Evolutionary conservation across 2,888 invertebrate species (phyloP).

Genomic region (Drosophila falleni): DNA sequence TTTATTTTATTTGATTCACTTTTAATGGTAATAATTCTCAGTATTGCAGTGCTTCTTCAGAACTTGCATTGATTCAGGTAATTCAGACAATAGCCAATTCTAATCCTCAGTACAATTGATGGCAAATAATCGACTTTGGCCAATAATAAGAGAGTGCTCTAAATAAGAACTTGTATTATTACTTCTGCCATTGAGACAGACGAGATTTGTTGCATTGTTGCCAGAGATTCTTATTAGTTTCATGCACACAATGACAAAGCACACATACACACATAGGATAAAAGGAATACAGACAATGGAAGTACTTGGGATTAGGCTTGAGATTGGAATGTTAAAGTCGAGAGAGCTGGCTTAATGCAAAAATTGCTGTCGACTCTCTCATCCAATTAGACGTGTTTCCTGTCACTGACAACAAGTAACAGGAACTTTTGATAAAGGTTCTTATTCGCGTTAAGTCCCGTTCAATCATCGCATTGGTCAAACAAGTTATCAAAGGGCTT

Average conservation of each 20-base stretch:
- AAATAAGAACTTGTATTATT: constrained; percentile 21
- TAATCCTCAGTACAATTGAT: constrained; percentile 8
- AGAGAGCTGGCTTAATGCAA: constrained; percentile 17
- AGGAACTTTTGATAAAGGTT: constrained; percentile 27
- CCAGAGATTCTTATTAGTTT: constrained; percentile 23
- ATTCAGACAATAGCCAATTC: constrained; percentile 3
- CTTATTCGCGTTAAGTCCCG: constrained; percentile 2
- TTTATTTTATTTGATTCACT: neutral
- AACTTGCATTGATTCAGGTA: constrained; percentile 2
- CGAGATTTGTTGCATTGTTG: constrained; percentile 32
- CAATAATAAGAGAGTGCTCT: constrained; percentile 11
- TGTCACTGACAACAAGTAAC: constrained; percentile 36
- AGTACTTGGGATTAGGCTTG: constrained; percentile 15
- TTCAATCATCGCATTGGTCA: constrained; percentile 19
- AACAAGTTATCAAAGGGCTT: constrained; percentile 29
- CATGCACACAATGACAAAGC: constrained; percentile 30
- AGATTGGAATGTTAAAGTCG: constrained; percentile 34
- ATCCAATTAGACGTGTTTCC: constrained; percentile 33
- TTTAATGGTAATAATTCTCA: neutral
- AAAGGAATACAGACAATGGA: constrained; percentile 26
- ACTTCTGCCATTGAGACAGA: neutral
- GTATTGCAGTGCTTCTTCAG: neutral
- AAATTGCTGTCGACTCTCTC: constrained; percentile 26
- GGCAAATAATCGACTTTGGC: constrained; percentile 3
- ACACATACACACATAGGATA: constrained; percentile 37